phyloP scores from a whole-genome alignment of 2,797 vertebrate genomes.

The Spinibarbus caldwelli region DNA sequence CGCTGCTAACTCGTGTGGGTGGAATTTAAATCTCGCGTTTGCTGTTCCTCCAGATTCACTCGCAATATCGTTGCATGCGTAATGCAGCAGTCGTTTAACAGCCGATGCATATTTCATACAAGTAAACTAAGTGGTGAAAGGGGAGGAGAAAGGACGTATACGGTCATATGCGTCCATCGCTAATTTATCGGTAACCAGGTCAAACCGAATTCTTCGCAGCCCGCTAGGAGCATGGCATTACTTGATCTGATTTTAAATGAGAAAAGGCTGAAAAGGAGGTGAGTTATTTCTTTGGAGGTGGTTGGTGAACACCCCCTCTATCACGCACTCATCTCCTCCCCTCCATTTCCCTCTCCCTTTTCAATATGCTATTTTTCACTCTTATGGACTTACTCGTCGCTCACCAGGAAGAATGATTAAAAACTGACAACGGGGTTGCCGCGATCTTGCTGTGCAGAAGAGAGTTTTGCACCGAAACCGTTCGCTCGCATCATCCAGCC shows the following conservation, averaged over 20 bases:
- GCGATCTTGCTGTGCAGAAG: constrained; percentile 67
- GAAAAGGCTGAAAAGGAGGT: constrained; percentile 74
- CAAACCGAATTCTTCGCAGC: constrained; percentile 65
- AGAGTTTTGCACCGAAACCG: constrained; percentile 64
- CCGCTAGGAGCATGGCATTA: constrained; percentile 66
- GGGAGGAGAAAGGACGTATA: constrained; percentile 79
- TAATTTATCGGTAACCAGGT: constrained; percentile 69
- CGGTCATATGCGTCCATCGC: constrained; percentile 77
- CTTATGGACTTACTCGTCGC: constrained; percentile 80
- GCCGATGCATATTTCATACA: constrained; percentile 66
- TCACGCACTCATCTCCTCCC: constrained; percentile 77
- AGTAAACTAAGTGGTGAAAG: constrained; percentile 71
- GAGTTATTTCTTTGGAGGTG: constrained; percentile 77
- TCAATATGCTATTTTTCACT: constrained; percentile 84
- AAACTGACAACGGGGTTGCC: constrained; percentile 72
- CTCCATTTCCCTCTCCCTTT: constrained; percentile 80
- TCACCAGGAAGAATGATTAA: constrained; percentile 79
- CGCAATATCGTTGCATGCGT: constrained; percentile 5
- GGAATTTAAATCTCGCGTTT: constrained; percentile 7
- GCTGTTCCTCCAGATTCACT: constrained; percentile 65
- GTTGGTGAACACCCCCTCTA: constrained; percentile 79
- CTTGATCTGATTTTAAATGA: constrained; percentile 74
- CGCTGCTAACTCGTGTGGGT: constrained; percentile 60
- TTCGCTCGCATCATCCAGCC: constrained; percentile 65
- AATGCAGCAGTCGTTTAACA: constrained; percentile 55